Conservation (phyloP, 2,888 invertebrate genomes). For the Homarus gammarus region DNA sequence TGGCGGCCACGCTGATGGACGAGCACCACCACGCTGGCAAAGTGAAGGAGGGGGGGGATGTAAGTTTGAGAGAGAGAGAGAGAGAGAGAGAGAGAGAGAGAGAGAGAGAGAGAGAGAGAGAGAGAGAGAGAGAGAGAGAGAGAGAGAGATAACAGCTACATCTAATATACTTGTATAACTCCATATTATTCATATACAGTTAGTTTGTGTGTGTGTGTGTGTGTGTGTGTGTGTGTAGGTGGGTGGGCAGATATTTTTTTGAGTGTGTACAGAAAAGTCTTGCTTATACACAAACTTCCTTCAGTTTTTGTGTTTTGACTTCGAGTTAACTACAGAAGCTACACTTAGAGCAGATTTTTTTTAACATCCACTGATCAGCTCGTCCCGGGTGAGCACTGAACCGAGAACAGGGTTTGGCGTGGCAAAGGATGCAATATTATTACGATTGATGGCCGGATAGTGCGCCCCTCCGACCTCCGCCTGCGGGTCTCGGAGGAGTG, state of each 20-base stretch:
- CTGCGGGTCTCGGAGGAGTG: too few relatives aligned
- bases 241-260: not conserved
- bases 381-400: too few relatives aligned
- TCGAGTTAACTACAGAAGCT: too few relatives aligned
- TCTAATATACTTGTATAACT: too few relatives aligned
- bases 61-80: not conserved
- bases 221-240: not conserved
- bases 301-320: not conserved
- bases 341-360: too few relatives aligned
- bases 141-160: not conserved
- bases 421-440: too few relatives aligned
- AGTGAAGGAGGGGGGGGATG: not conserved
- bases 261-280: not conserved
- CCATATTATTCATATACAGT: too few relatives aligned
- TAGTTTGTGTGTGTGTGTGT: not conserved
- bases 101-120: constrained; percentile 12
- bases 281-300: not conserved
- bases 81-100: constrained; percentile 6
- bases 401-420: too few relatives aligned
- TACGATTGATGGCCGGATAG: too few relatives aligned
- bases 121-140: constrained; percentile 1
- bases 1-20: not conserved
- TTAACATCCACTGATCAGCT: too few relatives aligned
- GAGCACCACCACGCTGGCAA: not conserved
- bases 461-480: too few relatives aligned